Evolutionary conservation across 2,888 invertebrate species (phyloP).

Genomic region (Anodontia alba): DNA sequence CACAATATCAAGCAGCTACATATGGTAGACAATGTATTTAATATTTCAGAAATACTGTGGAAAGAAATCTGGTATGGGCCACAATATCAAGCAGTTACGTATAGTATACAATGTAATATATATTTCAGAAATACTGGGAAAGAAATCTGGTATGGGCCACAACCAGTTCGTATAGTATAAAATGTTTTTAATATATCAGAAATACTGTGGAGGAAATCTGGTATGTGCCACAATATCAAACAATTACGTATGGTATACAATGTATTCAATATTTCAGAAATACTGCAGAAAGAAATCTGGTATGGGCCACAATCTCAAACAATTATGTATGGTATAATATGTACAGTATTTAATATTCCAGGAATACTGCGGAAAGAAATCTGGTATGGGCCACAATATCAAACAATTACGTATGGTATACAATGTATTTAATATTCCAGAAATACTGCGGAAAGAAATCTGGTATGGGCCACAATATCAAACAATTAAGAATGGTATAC

Average conservation of each 20-base stretch:
- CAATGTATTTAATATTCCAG: slow-evolving; percentile 86
- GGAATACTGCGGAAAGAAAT: slow-evolving; percentile 89
- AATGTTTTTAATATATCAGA: slow-evolving; percentile 73
- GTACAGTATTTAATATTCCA: too few relatives aligned
- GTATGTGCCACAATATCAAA: slow-evolving; percentile 90
- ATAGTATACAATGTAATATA: slow-evolving; percentile 88
- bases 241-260: slow-evolving; percentile 90
- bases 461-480: slow-evolving; percentile 90
- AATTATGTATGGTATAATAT: too few relatives aligned
- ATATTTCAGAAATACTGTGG: slow-evolving; percentile 87
- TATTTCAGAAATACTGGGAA: too few relatives aligned
- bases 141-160: too few relatives aligned
- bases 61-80: slow-evolving; percentile 90
- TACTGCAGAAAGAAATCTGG: too few relatives aligned
- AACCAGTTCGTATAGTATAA: too few relatives aligned
- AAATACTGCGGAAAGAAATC: slow-evolving; percentile 89
- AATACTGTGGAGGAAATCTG: slow-evolving; percentile 89
- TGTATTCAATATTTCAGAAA: too few relatives aligned
- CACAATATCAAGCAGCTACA: too few relatives aligned
- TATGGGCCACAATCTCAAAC: too few relatives aligned
- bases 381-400: slow-evolving; percentile 90
- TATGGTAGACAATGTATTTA: too few relatives aligned
- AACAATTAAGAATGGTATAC: slow-evolving; percentile 89
- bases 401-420: slow-evolving; percentile 90
- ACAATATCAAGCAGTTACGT: slow-evolving; percentile 90